phyloP scores from a whole-genome alignment of 2,888 invertebrate species.

The Phyllotreta cruciferae region DNA sequence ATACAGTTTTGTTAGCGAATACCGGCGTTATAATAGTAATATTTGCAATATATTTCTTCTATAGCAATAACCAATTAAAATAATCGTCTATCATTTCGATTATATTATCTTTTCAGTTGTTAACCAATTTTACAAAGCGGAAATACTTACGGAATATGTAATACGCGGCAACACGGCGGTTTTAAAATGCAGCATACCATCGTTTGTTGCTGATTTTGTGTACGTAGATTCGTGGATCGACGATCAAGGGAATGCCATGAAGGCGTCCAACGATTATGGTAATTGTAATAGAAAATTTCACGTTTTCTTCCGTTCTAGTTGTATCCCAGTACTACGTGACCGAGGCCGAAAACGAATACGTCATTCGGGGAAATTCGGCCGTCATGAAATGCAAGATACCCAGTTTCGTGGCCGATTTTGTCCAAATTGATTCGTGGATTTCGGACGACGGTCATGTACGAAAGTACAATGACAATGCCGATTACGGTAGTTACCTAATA shows the following conservation, averaged over 20 bases:
- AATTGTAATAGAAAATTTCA: slow-evolving; percentile 39
- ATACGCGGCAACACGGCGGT: slow-evolving; percentile 77
- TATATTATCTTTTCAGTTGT: slow-evolving; percentile 65
- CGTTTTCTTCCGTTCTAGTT: slow-evolving; percentile 64
- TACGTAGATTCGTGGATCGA: slow-evolving; percentile 75
- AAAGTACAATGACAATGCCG: slow-evolving; percentile 65
- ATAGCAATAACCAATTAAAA: too few species aligned
- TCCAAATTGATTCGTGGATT: slow-evolving; percentile 84
- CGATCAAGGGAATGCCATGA: slow-evolving; percentile 66
- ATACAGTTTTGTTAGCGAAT: too few species aligned
- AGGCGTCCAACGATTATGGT: slow-evolving; percentile 64
- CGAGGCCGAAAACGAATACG: slow-evolving; percentile 93
- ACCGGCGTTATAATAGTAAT: too few species aligned
- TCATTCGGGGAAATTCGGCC: slow-evolving; percentile 89
- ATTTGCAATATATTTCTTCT: too few species aligned
- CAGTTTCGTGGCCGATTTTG: slow-evolving; percentile 92
- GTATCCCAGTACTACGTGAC: slow-evolving; percentile 89
- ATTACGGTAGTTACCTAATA: slow-evolving; percentile 42
- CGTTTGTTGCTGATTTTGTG: slow-evolving; percentile 78
- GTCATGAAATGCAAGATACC: slow-evolving; percentile 94
- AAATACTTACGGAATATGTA: slow-evolving; percentile 76
- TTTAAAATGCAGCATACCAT: slow-evolving; percentile 76
- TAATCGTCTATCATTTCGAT: too few species aligned
- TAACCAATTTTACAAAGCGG: slow-evolving; percentile 75
- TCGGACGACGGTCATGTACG: slow-evolving; percentile 76